Percentiles rank a stretch among this genome's conserved stretches.
These are phyloP conservation scores for Aphelenchoides avenae DNA, from an alignment of 1,140 invertebrate genomes.

Conservation along the genomic window DNA sequence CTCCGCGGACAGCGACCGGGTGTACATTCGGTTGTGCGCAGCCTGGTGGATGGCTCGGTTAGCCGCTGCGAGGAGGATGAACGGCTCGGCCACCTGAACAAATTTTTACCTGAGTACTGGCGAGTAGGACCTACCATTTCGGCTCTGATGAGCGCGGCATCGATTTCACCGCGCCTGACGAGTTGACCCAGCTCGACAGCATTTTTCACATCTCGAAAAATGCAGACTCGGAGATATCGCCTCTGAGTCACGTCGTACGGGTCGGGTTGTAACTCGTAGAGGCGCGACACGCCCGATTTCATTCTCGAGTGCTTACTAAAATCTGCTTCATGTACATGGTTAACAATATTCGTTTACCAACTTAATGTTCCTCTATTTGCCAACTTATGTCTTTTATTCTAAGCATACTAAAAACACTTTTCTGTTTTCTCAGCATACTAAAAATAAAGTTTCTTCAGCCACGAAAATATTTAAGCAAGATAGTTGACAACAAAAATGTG, in stretches of 20 bases:
- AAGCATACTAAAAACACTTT: background rate
- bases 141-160: slow-evolving; percentile 51
- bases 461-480: background rate
- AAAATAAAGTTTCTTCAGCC: slow-evolving; percentile 1
- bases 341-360: background rate
- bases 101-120: slow-evolving; percentile 14
- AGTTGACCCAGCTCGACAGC: slow-evolving; percentile 44
- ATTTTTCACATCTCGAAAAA: slow-evolving; percentile 54
- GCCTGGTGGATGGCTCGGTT: slow-evolving; percentile 55
- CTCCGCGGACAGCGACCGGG: slow-evolving; percentile 49
- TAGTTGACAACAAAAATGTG: no score
- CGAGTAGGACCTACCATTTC: slow-evolving; percentile 44
- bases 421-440: background rate
- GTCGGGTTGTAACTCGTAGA: slow-evolving; percentile 51
- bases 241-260: slow-evolving; percentile 49
- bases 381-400: background rate
- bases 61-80: slow-evolving; percentile 52
- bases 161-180: slow-evolving; percentile 46
- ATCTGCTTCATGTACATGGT: background rate
- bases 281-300: slow-evolving; percentile 39
- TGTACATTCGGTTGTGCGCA: slow-evolving; percentile 52
- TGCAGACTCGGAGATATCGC: slow-evolving; percentile 33
- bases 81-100: slow-evolving; percentile 50
- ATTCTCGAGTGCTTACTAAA: slow-evolving; percentile 15
- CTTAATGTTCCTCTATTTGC: background rate